phyloP scores from a whole-genome alignment of 2,888 invertebrate genomes.

The Rhogogaster chlorosoma region DNA sequence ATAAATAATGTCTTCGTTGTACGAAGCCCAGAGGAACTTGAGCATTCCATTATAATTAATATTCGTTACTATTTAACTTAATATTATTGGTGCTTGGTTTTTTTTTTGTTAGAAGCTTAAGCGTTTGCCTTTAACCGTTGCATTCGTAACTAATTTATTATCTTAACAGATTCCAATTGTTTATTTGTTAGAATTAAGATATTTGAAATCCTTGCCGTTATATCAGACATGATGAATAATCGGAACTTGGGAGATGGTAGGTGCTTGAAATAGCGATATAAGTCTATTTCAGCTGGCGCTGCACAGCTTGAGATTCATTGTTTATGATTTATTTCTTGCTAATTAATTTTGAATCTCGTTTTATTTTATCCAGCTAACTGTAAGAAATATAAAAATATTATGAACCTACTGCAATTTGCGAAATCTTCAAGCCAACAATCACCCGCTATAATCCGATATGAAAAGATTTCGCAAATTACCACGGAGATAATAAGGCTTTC shows the following conservation, averaged over 20 bases:
- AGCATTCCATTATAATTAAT: slow-evolving; percentile 68
- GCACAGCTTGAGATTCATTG: background rate
- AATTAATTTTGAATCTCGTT: background rate
- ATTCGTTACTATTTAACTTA: slow-evolving; percentile 18
- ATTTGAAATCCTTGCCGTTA: background rate
- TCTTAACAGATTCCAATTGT: slow-evolving; percentile 2
- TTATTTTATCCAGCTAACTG: background rate
- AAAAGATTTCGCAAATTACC: background rate
- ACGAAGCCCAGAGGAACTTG: slow-evolving; percentile 44
- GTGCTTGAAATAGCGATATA: slow-evolving; percentile 9
- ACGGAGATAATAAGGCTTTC: background rate
- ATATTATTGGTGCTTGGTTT: slow-evolving; percentile 54
- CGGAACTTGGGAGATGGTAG: background rate
- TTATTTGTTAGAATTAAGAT: slow-evolving; percentile 20
- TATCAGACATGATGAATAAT: background rate
- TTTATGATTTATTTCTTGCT: background rate
- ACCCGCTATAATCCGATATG: background rate
- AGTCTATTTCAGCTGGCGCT: slow-evolving; percentile 8
- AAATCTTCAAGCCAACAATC: background rate
- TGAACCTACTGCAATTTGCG: slow-evolving; percentile 6
- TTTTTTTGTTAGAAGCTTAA: slow-evolving; percentile 64
- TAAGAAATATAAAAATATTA: background rate
- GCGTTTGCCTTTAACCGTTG: slow-evolving; percentile 57
- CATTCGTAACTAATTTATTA: slow-evolving; percentile 54
- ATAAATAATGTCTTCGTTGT: background rate